Evolutionary conservation across 2,797 vertebrate species (phyloP).

Genomic region (Phataginus tricuspis): DNA sequence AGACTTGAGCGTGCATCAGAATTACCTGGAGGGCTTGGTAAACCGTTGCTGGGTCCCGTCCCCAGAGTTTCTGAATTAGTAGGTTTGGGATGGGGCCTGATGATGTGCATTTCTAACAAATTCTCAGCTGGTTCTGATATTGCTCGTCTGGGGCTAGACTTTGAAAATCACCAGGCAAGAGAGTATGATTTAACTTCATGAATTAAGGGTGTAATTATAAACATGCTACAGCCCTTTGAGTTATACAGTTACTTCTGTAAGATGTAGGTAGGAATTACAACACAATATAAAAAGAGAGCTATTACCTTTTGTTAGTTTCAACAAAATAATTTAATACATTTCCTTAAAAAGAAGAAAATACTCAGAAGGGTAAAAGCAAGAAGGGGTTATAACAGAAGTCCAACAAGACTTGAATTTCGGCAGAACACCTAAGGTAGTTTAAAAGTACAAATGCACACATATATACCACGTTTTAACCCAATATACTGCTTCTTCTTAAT

Average conservation of each 20-base stretch:
- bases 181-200: background rate
- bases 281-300: background rate
- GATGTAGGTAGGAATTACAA: slow-evolving; percentile 1
- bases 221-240: background rate
- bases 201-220: background rate
- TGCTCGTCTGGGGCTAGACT: background rate
- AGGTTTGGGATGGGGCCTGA: background rate
- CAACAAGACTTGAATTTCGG: background rate
- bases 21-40: background rate
- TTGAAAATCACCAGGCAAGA: background rate
- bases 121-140: background rate
- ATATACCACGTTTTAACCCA: background rate
- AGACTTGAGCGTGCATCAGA: background rate
- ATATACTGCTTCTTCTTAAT: slow-evolving; percentile 42
- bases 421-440: background rate
- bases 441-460: slow-evolving; percentile 33
- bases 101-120: background rate
- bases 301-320: slow-evolving; percentile 30
- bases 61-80: background rate
- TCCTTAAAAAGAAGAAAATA: slow-evolving; percentile 19
- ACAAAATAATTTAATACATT: background rate
- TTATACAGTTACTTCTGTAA: background rate
- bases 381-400: background rate
- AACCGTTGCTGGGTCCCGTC: background rate
- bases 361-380: background rate